phyloP scores from a whole-genome alignment of 2,888 invertebrate species.

The Chrysotoxum bicinctum region DNA sequence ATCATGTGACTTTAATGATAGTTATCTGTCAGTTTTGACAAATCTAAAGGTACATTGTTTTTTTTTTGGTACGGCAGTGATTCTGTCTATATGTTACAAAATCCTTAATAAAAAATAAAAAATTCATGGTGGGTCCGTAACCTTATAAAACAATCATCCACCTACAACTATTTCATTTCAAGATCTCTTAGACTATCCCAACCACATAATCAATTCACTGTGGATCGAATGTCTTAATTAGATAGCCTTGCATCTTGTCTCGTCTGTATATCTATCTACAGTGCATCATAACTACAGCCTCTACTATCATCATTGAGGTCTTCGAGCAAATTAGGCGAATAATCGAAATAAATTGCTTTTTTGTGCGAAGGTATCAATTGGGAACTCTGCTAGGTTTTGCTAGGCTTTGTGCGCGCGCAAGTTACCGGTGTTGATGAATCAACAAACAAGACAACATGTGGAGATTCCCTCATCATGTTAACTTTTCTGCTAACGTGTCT shows the following conservation, averaged over 20 bases:
- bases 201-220: conserved; percentile 77
- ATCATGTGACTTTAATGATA: conserved; percentile 21
- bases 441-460: conserved; percentile 55
- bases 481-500: conserved; percentile 42
- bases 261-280: neutral
- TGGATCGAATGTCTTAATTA: conserved; percentile 80
- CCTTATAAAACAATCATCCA: conserved; percentile 35
- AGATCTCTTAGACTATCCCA: conserved; percentile 24
- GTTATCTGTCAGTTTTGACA: conserved; percentile 55
- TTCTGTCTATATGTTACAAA: conserved; percentile 29
- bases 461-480: conserved; percentile 53
- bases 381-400: neutral
- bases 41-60: conserved; percentile 32
- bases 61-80: neutral
- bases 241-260: conserved; percentile 74
- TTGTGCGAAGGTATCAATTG: conserved; percentile 61
- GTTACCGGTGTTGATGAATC: conserved; percentile 52
- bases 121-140: conserved; percentile 16
- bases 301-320: conserved; percentile 59
- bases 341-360: conserved; percentile 73
- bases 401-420: neutral
- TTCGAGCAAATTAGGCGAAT: conserved; percentile 72
- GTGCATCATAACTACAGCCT: conserved; percentile 30
- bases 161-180: conserved; percentile 51
- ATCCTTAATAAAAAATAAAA: conserved; percentile 46